These are phyloP conservation scores for Nebria brevicollis DNA, from an alignment of 2,888 invertebrate genomes.

Conservation along the genomic window DNA sequence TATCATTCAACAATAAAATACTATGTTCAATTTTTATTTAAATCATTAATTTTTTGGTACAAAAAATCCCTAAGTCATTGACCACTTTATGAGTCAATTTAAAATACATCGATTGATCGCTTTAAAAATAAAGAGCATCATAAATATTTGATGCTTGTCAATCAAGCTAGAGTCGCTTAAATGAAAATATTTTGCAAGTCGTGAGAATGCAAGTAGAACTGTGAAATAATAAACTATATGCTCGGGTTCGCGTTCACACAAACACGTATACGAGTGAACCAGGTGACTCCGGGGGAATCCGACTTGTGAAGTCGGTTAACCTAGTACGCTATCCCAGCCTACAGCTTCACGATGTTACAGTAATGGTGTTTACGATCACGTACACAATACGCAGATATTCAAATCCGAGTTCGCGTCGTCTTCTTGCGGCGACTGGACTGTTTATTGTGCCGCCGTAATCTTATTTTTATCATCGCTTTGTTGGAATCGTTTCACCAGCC, in stretches of 20 bases:
- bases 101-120: too few relatives aligned
- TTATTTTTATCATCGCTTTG: conserved; percentile 12
- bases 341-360: conserved; percentile 9
- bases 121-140: too few relatives aligned
- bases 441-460: conserved; percentile 20
- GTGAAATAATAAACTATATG: conserved; percentile 7
- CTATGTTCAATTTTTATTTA: background rate
- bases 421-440: background rate
- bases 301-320: too few relatives aligned
- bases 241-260: background rate
- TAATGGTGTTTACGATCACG: conserved; percentile 18
- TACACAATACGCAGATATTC: conserved; percentile 22
- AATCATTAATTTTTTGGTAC: too few relatives aligned
- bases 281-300: too few relatives aligned
- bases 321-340: background rate
- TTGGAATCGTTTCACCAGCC: background rate
- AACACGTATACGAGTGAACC: too few relatives aligned
- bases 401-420: conserved; percentile 11
- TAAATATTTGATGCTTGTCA: too few relatives aligned
- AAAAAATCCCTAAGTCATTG: too few relatives aligned
- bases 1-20: background rate
- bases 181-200: background rate
- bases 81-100: too few relatives aligned
- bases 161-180: too few relatives aligned
- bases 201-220: background rate